Conservation (phyloP, 2,888 invertebrate genomes). For the Dorcus parallelipipedus region DNA sequence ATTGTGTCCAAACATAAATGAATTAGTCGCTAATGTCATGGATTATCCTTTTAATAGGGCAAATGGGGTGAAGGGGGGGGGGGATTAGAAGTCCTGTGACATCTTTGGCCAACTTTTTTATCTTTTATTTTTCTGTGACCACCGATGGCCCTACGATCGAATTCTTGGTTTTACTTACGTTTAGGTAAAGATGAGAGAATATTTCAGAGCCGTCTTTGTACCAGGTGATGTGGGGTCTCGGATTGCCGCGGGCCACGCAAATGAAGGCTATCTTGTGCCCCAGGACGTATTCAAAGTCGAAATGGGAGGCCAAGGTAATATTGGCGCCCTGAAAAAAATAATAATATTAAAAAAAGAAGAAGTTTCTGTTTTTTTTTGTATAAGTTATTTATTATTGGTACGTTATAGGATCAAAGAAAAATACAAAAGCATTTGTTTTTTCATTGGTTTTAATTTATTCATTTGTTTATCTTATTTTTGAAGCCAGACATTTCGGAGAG, state of each 20-base stretch:
- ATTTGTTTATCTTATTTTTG: no score
- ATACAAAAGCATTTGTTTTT: no score
- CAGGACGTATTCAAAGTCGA: constrained; percentile 88
- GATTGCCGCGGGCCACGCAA: constrained; percentile 86
- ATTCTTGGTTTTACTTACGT: constrained; percentile 55
- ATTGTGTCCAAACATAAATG: no score
- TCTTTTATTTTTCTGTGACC: no score
- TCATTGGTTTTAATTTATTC: no score
- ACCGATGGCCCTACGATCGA: neutral
- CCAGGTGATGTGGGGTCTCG: constrained; percentile 92
- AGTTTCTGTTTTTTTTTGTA: no score
- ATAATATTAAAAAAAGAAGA: neutral
- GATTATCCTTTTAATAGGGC: no score
- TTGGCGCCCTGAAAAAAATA: constrained; percentile 72
- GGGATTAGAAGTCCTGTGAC: no score
- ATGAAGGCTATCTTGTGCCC: constrained; percentile 93
- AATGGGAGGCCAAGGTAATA: constrained; percentile 84
- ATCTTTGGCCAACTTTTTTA: no score
- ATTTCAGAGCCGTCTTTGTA: constrained; percentile 93
- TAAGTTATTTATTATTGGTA: neutral
- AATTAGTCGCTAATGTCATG: no score
- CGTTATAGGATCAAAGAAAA: neutral
- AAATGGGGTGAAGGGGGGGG: no score
- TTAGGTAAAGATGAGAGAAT: constrained; percentile 82
- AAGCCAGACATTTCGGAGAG: no score